Evolutionary conservation across 2,113 vertebrate genomes (phyloP), one percentile per base, ranked within the genome.

Genomic region (Megaceryle torquata): DNA sequence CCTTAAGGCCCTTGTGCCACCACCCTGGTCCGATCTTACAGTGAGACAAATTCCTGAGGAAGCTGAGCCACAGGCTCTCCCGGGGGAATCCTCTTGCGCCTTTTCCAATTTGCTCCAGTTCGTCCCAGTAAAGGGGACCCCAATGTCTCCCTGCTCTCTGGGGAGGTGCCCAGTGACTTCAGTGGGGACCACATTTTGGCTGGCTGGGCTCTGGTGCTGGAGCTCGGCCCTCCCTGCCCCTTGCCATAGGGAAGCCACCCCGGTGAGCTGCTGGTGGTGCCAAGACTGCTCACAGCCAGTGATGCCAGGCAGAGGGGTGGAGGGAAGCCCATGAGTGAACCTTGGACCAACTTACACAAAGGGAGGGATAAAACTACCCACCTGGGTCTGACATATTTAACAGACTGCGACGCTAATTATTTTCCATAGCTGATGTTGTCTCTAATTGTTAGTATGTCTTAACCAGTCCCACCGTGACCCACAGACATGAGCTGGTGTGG

Each of bases 371-470:
- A 69, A 82, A 10, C 72, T 25, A 22, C 90, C 75, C 0, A 2
- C 61, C 84, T 71, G 88, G 74, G 69, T 67, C 95, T 29, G 85
- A 81, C 39, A 94, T 72, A 39, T 79, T 26, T 22, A 60, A 65
- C 95, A 51, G 95, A 44, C 82, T 53, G 67, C 10, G 1, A 37
- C 2, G 1, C 70, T 91, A 15, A 69, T 81, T 91, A 50, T 50
- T 82, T 84, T 76, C 92, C 91, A 63, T 85, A 91, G 95, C 95
- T 85, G 91, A 91, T 86, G 83, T 41, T 89, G 96, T 97, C 65
- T 97, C 63, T 97, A 59, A 93, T 26, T 17, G 96, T 97, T 17
- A 26, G 93, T 97, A 17, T 28, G 93, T 97, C 96, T 50, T 69
- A 46, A 31, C 37, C 79, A 70, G 93, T 87, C 93, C 93, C 91